Evolutionary conservation across 2,888 invertebrate species (phyloP).

Genomic region (Rutpela maculata): DNA sequence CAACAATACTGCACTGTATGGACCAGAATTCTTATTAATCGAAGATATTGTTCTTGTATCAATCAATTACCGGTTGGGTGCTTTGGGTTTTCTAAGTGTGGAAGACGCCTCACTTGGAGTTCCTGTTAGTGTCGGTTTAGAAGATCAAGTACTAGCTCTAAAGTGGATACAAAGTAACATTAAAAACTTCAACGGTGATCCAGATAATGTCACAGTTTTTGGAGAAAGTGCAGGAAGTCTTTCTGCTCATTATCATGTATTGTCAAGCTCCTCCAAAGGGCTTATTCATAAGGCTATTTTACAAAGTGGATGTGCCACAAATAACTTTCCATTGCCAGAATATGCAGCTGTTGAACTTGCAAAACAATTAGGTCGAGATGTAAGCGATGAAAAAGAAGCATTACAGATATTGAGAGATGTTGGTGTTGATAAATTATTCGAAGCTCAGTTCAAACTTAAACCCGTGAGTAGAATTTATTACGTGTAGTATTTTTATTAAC

Average conservation of each 20-base stretch:
- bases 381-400: slow-evolving; percentile 67
- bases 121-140: slow-evolving; percentile 75
- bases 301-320: slow-evolving; percentile 60
- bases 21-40: slow-evolving; percentile 73
- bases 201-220: slow-evolving; percentile 75
- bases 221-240: slow-evolving; percentile 76
- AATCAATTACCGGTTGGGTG: slow-evolving; percentile 74
- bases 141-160: slow-evolving; percentile 75
- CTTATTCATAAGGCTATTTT: slow-evolving; percentile 59
- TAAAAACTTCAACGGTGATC: slow-evolving; percentile 74
- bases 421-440: slow-evolving; percentile 62
- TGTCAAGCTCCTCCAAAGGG: slow-evolving; percentile 73
- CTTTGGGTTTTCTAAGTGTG: slow-evolving; percentile 74
- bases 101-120: slow-evolving; percentile 72
- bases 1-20: slow-evolving; percentile 64
- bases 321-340: slow-evolving; percentile 53
- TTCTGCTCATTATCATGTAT: slow-evolving; percentile 73
- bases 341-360: slow-evolving; percentile 46
- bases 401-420: slow-evolving; percentile 69
- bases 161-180: slow-evolving; percentile 75
- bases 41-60: slow-evolving; percentile 74
- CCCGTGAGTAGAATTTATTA: slow-evolving; percentile 40
- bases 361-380: slow-evolving; percentile 59
- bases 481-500: neutral
- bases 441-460: slow-evolving; percentile 45